These are phyloP conservation scores for human (Homo sapiens) DNA, from an alignment of 2,113 vertebrate genomes.

Conservation along the genomic window GRCh38 chr4:14958501-14959000, in stretches of 20 bases:
- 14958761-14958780: not conserved
- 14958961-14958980: not conserved
- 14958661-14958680: not conserved
- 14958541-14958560: not conserved
- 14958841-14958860: not conserved
- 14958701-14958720: not conserved
- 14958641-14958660: not conserved
- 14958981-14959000: not conserved
- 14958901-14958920: not conserved
- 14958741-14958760: not conserved
- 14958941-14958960: not conserved
- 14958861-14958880: not conserved
- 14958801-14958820: not conserved
- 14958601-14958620: conserved; percentile 31
- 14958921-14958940: not conserved
- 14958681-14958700: too few species aligned
- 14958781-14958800: not conserved
- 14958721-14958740: not conserved
- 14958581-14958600: not conserved
- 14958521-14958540: not conserved
- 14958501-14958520: not conserved
- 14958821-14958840: not conserved
- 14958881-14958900: not conserved
- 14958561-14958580: not conserved
- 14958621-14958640: not conserved